phyloP scores from a whole-genome alignment of 2,888 invertebrate genomes.

The Hypercompe scribonia region DNA sequence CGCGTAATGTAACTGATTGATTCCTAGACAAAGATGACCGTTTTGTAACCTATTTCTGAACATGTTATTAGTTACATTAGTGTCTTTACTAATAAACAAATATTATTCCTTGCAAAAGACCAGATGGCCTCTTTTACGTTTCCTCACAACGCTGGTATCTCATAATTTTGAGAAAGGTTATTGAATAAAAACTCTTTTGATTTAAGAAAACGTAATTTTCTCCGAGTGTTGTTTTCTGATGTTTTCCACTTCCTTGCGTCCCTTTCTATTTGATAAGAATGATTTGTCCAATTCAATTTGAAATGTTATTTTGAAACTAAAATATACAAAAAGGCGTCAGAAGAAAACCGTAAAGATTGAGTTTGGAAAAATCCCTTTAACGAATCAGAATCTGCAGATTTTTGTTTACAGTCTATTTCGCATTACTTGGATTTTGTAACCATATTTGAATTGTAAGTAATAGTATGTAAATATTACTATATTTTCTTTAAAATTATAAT shows the following conservation, averaged over 20 bases:
- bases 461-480: too few species aligned
- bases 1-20: neutral
- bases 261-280: constrained; percentile 29
- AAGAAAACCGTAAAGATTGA: neutral
- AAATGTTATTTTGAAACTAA: constrained; percentile 17
- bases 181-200: constrained; percentile 42
- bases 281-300: constrained; percentile 34
- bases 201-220: constrained; percentile 40
- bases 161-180: constrained; percentile 44
- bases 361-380: neutral
- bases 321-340: constrained; percentile 3
- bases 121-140: constrained; percentile 45
- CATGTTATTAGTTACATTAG: neutral
- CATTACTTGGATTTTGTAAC: neutral
- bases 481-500: too few species aligned
- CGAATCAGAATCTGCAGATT: neutral
- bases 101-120: constrained; percentile 23
- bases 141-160: constrained; percentile 19
- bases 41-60: neutral
- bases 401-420: neutral
- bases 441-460: neutral
- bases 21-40: neutral
- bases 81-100: constrained; percentile 22
- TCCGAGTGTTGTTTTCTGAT: constrained; percentile 32
- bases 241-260: constrained; percentile 34